Evolutionary conservation across 1,140 invertebrate species (phyloP), one percentile per base, ranked within the genome.

Genomic region (Lerema accius): DNA sequence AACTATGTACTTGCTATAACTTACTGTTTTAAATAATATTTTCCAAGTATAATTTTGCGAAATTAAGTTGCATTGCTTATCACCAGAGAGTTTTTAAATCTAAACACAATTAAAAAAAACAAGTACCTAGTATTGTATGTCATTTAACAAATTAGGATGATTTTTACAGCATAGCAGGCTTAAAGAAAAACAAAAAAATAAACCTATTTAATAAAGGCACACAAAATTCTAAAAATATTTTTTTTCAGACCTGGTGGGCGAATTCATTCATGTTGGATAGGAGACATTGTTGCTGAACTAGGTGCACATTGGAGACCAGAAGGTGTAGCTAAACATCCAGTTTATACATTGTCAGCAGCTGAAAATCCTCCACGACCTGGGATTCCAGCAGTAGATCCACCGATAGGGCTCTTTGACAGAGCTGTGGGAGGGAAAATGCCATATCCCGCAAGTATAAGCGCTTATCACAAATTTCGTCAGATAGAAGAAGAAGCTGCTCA

Each of bases 251-350:
- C 85, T 32, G 94, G 94, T 23, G 94, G 94, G 26, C 89, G 94
- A 62, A 94, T 95, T 11, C 93, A 93, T 76, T 95, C 94, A 0
- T 94, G 93, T 63, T 94, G 93, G 93, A 67, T 95, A n/a, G 93
- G 94, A 7, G 94, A 95, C 40, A 91, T 93, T 7, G 93, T 95
- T 3, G 92, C 94, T 0, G 94, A 95, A 83, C 89, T 95, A 74
- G 94, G 94, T 0, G 93, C 94, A 0, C 90, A 92, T 28, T 93
- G 91, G 89, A 93, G 94, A 66, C 89, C 67, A 35, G 76, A 93
- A 37, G 92, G 92, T 10, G 90, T 90, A 58, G 73, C 91, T 13
- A 91, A 91, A 11, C 94, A 95, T 81, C 92, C 94, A 0, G 82
- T 94, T 3, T 94, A 92, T 68, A 92, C 91, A 1, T 69, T 95